Evolutionary conservation across 1,140 invertebrate species (phyloP), one percentile per base, ranked within the genome.

Genomic region (Drosophila parabipectinata): DNA sequence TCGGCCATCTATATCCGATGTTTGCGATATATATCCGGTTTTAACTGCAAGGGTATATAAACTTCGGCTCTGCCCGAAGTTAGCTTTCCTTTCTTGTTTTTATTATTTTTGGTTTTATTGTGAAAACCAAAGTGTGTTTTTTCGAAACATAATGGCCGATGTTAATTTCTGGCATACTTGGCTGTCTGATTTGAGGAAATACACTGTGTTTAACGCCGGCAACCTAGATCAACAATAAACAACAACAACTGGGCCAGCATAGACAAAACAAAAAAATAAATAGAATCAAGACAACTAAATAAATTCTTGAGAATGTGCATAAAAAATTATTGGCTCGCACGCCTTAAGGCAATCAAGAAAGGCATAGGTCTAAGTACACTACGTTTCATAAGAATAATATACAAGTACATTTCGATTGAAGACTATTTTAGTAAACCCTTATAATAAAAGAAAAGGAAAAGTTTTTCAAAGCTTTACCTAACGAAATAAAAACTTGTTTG

Each of bases 291-390:
- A 51, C 28, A 83, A 66, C 61, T 61, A 63, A 82, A 78, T 62
- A 60, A 78, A 75, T 78, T 82, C 45, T 32, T 58, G 26, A 15
- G 53, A 82, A 83, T 44, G 45, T 61, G 57, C 71, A 69, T 82
- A 78, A 71, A 74, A 82, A 78, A 77, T 75, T 67, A 78, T 82
- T 77, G 76, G 71, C 37, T 60, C 10, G 44, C 56, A 77, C 72
- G 67, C 78, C 72, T 67, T 26, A 62, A 59, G 48, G 66, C 61
- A 80, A 72, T 59, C 50, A 79, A 78, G 54, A 61, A 55, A 53
- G 37, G 12, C 28, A 47, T 28, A 6, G 4, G 44, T 37, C 34
- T 41, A 28, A 55, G 21, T 32, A 68, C 41, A 48, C 21, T 56
- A 28, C 4, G 15, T 55, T 30, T 21, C 30, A 3, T 41, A 37